Evolutionary conservation across 2,113 vertebrate species (phyloP).

Genomic region (Corythornis cristatus): DNA sequence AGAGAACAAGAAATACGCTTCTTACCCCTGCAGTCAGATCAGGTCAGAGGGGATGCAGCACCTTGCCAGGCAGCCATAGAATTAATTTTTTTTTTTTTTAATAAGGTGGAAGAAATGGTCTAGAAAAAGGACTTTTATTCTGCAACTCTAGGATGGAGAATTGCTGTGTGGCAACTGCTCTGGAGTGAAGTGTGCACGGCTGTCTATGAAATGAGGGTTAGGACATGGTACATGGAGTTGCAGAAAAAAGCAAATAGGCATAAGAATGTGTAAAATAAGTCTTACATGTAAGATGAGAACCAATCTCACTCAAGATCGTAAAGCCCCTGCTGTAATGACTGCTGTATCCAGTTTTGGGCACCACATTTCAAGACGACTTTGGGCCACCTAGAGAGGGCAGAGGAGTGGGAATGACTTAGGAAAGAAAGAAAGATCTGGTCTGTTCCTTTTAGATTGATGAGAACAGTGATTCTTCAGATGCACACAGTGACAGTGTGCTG

Average conservation of each 20-base stretch:
- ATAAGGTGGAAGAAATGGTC: not conserved
- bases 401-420: constrained; percentile 26
- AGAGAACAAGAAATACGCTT: not conserved
- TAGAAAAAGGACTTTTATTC: not conserved
- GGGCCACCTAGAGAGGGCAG: not conserved
- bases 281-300: not conserved
- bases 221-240: not conserved
- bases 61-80: not conserved
- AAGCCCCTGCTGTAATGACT: not conserved
- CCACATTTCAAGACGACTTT: not conserved
- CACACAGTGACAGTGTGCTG: not conserved
- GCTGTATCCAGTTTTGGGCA: not conserved
- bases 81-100: not conserved
- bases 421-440: not conserved
- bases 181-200: not conserved
- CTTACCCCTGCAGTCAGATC: not conserved
- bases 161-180: not conserved
- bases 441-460: not conserved
- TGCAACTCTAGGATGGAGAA: not conserved
- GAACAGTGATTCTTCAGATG: not conserved
- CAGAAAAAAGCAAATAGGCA: not conserved
- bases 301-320: not conserved
- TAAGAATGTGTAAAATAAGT: not conserved
- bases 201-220: not conserved
- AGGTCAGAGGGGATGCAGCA: not conserved